phyloP scores from a whole-genome alignment of 2,113 vertebrate genomes.

The Bombycilla garrulus region DNA sequence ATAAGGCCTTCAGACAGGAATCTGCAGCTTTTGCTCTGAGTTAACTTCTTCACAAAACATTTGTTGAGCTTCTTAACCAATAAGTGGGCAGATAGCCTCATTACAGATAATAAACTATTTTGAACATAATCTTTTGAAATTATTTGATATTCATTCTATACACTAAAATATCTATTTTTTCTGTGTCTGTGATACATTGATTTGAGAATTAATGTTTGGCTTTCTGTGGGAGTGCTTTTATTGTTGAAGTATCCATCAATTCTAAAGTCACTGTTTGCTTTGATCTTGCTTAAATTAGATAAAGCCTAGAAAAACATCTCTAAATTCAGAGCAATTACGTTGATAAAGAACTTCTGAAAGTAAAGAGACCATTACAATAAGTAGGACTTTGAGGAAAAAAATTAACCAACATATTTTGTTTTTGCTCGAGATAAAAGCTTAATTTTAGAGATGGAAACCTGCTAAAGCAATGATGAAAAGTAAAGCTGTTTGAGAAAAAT shows the following conservation, averaged over 20 bases:
- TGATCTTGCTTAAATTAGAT: not conserved
- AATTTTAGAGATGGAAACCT: not conserved
- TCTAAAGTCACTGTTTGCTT: not conserved
- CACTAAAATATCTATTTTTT: not conserved
- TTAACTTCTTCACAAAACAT: not conserved
- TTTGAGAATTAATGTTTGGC: not conserved
- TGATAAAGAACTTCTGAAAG: not conserved
- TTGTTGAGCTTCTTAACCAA: not conserved
- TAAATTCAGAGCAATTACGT: not conserved
- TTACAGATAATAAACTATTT: not conserved
- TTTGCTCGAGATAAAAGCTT: not conserved
- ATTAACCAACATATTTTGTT: accelerated
- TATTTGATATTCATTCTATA: not conserved
- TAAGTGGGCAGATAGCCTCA: not conserved
- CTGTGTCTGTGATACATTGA: not conserved
- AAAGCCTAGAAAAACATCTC: not conserved
- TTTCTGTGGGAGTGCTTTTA: not conserved
- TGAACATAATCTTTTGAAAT: not conserved
- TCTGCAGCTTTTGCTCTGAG: not conserved
- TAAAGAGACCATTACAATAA: not conserved
- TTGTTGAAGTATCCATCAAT: not conserved
- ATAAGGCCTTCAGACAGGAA: not conserved
- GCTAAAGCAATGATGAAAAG: not conserved
- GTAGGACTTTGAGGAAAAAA: not conserved
- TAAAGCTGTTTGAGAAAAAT: not conserved